Base-by-base conservation (phyloP, 1,140 invertebrate genomes). In the Ptiloglossa arizonensis region DNA sequence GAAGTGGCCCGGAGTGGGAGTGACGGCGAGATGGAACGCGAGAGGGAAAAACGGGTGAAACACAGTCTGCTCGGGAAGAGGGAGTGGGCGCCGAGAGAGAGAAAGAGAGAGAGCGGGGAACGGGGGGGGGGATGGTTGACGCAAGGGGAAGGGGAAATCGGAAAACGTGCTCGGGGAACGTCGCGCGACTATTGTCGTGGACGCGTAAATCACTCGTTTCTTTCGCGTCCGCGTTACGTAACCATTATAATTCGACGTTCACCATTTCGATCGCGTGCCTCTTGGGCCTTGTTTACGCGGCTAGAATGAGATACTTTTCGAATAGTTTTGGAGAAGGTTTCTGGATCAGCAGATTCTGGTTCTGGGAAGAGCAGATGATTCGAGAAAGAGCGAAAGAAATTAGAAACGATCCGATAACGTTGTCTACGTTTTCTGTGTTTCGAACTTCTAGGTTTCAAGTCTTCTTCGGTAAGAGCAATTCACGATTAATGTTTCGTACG, bases 161-260 rank as follows among this genome's bases (percentile, higher is more conserved):
- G 77, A 68, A 82, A 78, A 68, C 79, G 63, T 83, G 81, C 80
- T 50, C 60, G 79, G 67, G 75, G 59, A 73, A 79, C 19, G 85
- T 85, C 81, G 80, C 81, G 59, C 76, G 85, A 83, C 81, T 83
- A 87, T 89, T 87, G 84, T 88, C 83, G 77, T 67, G 85, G 88
- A 90, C 85, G 83, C 86, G 89, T 90, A 88, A 89, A 89, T 90
- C 89, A 88, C 74, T 64, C 11, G 27, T 5, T 64, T 72, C 78
- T 79, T 78, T 83, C 57, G 59, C 62, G 27, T n/a, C n/a, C 27
- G 46, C n/a, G 71, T 82, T 83, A 83, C 78, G 62, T 83, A 83
- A 85, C 82, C n/a, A n/a, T n/a, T n/a, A n/a, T 84, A 74, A 80
- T 83, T 84, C 64, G 69, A 56, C 72, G 19, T 35, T 29, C n/a